Evolutionary conservation across 2,797 vertebrate species (phyloP).

Genomic region (Esox masquinongy): DNA sequence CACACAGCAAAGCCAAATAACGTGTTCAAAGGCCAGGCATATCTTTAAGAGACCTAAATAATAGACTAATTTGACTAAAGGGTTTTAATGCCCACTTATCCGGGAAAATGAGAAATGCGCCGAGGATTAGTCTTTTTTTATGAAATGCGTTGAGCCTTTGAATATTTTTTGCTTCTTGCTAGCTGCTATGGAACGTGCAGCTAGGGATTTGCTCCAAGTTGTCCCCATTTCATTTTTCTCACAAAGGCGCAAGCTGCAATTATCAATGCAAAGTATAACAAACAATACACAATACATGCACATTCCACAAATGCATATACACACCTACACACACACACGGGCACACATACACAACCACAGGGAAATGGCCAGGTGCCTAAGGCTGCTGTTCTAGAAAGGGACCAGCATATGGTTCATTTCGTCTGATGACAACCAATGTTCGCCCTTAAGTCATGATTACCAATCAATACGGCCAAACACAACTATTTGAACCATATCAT

Average conservation of each 20-base stretch:
- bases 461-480: conserved; percentile 50
- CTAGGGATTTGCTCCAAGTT: conserved; percentile 57
- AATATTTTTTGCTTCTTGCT: conserved; percentile 29
- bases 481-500: conserved; percentile 58
- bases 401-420: not conserved
- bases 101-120: conserved; percentile 52
- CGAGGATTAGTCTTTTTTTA: conserved; percentile 56
- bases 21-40: conserved; percentile 52
- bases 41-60: conserved; percentile 56
- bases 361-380: not conserved
- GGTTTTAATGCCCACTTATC: conserved; percentile 67
- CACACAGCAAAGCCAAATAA: conserved; percentile 36
- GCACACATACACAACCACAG: not conserved
- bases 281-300: conserved; percentile 52
- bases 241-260: conserved; percentile 65
- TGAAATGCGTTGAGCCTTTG: conserved; percentile 48
- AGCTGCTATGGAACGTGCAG: conserved; percentile 25
- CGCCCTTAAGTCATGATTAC: conserved; percentile 47
- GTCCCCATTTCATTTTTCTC: conserved; percentile 61
- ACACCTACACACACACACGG: not conserved
- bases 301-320: conserved; percentile 54
- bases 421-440: conserved; percentile 40
- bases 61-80: conserved; percentile 63
- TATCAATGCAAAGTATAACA: conserved; percentile 60
- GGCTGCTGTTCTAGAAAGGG: not conserved